These are phyloP conservation scores for Alentia gelatinosa DNA, from an alignment of 2,888 invertebrate genomes.

Conservation along the genomic window DNA sequence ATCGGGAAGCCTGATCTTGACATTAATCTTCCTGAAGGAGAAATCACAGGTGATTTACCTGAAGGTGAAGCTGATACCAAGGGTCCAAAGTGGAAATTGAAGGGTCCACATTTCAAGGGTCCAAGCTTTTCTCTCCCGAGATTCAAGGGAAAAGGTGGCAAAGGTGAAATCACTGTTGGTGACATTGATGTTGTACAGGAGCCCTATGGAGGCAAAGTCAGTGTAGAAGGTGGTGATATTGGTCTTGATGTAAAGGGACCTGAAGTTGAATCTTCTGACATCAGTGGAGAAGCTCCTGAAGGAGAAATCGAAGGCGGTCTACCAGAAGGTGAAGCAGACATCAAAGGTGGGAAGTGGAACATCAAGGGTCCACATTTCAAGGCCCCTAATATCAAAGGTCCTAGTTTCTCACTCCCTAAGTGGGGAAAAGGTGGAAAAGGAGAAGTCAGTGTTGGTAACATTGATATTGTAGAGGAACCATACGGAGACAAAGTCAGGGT, in stretches of 20 bases:
- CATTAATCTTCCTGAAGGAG: background rate
- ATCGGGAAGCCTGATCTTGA: background rate
- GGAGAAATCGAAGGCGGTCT: background rate
- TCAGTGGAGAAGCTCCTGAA: background rate
- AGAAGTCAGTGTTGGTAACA: background rate
- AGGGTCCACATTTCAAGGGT: constrained; percentile 1
- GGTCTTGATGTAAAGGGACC: background rate
- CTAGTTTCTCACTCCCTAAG: background rate
- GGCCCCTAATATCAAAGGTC: background rate
- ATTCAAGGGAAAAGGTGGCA: background rate
- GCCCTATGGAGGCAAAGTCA: background rate
- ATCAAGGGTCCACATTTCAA: constrained; percentile 12
- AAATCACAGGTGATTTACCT: background rate
- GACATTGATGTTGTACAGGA: constrained; percentile 42
- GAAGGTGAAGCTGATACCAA: background rate
- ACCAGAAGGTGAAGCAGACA: background rate
- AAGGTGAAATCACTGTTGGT: constrained; percentile 38
- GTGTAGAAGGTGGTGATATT: background rate
- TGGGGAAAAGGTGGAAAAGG: background rate
- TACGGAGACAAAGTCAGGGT: background rate
- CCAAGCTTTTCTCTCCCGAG: constrained; percentile 26
- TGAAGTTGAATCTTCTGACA: background rate
- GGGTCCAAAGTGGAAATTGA: constrained; percentile 18
- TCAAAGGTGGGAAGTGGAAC: constrained; percentile 12
- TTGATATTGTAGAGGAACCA: constrained; percentile 17